Evolutionary conservation across 2,113 vertebrate genomes (phyloP), one percentile per base, ranked within the genome.

Genomic region (Channa maculata): DNA sequence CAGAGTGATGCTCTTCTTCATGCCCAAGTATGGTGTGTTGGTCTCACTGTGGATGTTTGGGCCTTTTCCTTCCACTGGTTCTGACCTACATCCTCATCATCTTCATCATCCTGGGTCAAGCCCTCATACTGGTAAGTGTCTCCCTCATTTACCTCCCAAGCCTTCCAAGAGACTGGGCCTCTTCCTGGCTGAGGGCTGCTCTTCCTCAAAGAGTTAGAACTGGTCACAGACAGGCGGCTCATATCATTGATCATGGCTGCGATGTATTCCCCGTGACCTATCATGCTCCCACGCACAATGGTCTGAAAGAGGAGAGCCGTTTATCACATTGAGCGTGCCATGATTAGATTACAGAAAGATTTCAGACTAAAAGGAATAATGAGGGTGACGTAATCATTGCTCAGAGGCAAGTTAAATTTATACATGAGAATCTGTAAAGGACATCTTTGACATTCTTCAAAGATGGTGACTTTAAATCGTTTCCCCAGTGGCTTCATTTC

Each of bases 181-280:
- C 84, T 97, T 96, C 76, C 97, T 94, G 39, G 94, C 86, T 9
- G 94, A 97, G 10, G 95, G 86, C 97, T 99, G 79, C 94, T 95
- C 80, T 96, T 96, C 39, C 97, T 93, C 63, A 99, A 80, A 34
- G 98, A 99, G 86, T 99, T 99, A 0, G 97, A 99, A 55, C 98
- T 98, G 93, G 95, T 98, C 90, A 96, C 96, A 0, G 98, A 98
- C 65, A 99, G 92, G 44, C 97, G 97, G 93, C 95, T 97, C 94
- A 99, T 97, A 63, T 99, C 97, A 0, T 93, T 96, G 89, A 99
- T 95, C 90, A 98, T 92, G 79, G 96, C 97, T 0, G 96, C 93
- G 86, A 99, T 98, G 79, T 98, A 98, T 77, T 96, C 97, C 8
- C 98, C 97, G 2, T 94, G 93, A 71, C 96, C 96, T 49, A 96